A percentile compares a stretch with the other conserved stretches of the same genome.
Evolutionary conservation across 2,797 vertebrate genomes (phyloP).

Genomic region (Coluber constrictor): DNA sequence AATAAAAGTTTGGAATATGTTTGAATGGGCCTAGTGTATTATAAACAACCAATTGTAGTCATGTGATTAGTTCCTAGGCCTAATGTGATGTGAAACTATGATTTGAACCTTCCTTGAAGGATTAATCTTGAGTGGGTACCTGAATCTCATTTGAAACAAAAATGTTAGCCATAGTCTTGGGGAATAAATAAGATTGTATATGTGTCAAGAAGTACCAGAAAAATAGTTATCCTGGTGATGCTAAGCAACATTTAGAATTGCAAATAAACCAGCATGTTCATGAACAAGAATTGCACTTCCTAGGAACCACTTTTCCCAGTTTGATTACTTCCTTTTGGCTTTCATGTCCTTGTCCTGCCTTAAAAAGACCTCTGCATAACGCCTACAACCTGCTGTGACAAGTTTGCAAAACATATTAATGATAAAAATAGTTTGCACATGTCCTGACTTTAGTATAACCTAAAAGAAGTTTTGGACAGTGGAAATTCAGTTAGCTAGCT

Average conservation of each 20-base stretch:
- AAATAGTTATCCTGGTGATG: background rate
- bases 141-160: background rate
- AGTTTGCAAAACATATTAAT: background rate
- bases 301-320: background rate
- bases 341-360: background rate
- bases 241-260: background rate
- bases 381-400: background rate
- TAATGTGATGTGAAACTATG: background rate
- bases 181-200: background rate
- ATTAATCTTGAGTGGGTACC: background rate
- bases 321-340: background rate
- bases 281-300: background rate
- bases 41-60: background rate
- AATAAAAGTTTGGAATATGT: background rate
- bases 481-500: background rate
- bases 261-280: background rate
- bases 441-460: background rate
- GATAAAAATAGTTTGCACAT: background rate
- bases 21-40: background rate
- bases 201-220: background rate
- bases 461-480: background rate
- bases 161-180: background rate
- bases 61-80: background rate
- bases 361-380: background rate
- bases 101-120: background rate